Evolutionary conservation across 2,888 invertebrate species (phyloP).

Genomic region (Clepsis dumicolana): DNA sequence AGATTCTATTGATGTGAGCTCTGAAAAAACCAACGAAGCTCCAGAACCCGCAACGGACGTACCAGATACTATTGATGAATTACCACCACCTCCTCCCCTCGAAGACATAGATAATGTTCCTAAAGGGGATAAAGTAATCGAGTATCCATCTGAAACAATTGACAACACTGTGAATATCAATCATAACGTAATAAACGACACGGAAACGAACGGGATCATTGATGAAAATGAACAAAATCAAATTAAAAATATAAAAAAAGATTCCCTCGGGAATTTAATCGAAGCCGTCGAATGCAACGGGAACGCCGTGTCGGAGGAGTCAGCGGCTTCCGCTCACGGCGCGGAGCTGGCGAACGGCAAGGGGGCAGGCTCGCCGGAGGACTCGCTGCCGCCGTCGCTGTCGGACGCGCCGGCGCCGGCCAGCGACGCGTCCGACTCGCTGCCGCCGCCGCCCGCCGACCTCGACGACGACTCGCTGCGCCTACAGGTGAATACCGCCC

Average conservation of each 20-base stretch:
- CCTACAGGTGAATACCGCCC: constrained; percentile 78
- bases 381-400: constrained; percentile 54
- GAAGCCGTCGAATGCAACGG: constrained; percentile 63
- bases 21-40: constrained; percentile 48
- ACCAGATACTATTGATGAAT: constrained; percentile 34
- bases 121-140: constrained; percentile 22
- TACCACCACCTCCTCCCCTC: constrained; percentile 38
- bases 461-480: constrained; percentile 49
- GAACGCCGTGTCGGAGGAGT: constrained; percentile 49
- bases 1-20: constrained; percentile 10
- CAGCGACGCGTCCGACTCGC: constrained; percentile 46
- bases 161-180: constrained; percentile 16
- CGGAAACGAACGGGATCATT: constrained; percentile 48
- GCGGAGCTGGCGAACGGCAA: constrained; percentile 10
- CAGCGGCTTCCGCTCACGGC: constrained; percentile 9
- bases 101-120: constrained; percentile 48
- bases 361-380: constrained; percentile 45
- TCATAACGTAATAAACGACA: constrained; percentile 50
- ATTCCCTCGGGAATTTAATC: constrained; percentile 51
- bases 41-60: constrained; percentile 36
- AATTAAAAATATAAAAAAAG: constrained; percentile 59
- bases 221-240: constrained; percentile 54
- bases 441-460: constrained; percentile 48
- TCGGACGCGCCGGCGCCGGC: constrained; percentile 50
- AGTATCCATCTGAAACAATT: constrained; percentile 44